Conservation (phyloP, 2,113 vertebrate species). For the Azemiops feae region DNA sequence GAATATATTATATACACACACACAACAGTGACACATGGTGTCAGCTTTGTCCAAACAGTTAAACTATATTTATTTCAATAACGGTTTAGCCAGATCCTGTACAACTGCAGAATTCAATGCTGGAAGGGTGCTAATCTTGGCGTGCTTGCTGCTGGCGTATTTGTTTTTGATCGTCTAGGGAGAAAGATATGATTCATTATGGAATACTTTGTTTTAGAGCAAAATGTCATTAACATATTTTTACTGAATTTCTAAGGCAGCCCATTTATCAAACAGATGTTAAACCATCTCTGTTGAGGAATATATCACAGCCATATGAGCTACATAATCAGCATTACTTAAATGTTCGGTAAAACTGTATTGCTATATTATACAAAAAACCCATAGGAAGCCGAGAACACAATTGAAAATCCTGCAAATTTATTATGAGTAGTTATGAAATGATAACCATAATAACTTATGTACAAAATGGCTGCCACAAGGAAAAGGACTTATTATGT, state of each 20-base stretch:
- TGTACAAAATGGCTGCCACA: neutral
- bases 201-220: neutral
- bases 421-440: neutral
- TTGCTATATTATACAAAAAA: neutral
- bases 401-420: neutral
- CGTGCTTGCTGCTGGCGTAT: conserved; percentile 72
- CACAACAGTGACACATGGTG: conserved; percentile 21
- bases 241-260: neutral
- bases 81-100: conserved; percentile 69
- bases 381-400: neutral
- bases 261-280: neutral
- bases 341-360: neutral
- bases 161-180: conserved; percentile 81
- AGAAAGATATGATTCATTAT: neutral
- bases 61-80: conserved; percentile 33
- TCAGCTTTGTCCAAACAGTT: conserved; percentile 10
- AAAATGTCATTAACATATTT: neutral
- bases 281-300: neutral
- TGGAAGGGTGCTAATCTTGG: conserved; percentile 72
- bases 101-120: conserved; percentile 73
- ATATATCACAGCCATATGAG: neutral
- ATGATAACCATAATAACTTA: neutral
- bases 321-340: neutral
- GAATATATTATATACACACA: conserved; percentile 45
- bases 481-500: neutral